Percentiles rank a stretch among this genome's conserved stretches.
phyloP scores from a whole-genome alignment of 2,113 vertebrate genomes.

The Peromyscus leucopus region DNA sequence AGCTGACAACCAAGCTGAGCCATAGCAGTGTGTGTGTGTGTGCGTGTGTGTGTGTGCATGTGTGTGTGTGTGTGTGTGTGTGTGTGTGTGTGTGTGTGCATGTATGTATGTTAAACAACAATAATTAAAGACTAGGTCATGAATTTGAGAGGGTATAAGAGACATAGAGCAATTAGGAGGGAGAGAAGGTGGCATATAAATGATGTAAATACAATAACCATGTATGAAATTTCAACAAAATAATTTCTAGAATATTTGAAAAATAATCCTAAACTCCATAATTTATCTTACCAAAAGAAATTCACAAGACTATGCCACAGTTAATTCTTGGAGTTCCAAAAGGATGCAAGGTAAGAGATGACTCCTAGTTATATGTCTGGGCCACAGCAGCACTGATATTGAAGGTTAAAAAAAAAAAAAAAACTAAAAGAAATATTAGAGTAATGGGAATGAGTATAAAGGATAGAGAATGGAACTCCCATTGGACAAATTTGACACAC shows the following conservation, averaged over 20 bases:
- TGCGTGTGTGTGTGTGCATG: not conserved
- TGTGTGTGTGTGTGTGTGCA: not conserved
- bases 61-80: not conserved
- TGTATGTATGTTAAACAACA: not conserved
- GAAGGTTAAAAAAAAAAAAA: not conserved
- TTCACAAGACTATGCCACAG: not conserved
- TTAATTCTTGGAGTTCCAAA: not conserved
- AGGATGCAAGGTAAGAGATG: not conserved
- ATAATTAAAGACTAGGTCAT: not conserved
- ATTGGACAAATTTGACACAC: not conserved
- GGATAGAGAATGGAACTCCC: not conserved
- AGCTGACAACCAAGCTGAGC: not conserved
- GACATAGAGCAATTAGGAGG: too few species aligned
- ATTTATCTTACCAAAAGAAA: not conserved
- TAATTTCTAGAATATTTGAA: not conserved
- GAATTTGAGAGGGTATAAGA: not conserved
- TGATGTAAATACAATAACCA: not conserved
- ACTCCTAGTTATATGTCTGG: not conserved
- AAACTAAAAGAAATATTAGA: slow-evolving; percentile 24
- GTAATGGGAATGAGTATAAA: not conserved
- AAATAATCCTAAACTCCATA: not conserved
- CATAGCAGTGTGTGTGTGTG: not conserved
- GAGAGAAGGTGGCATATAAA: not conserved
- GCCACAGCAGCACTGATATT: not conserved
- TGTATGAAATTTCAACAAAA: not conserved